Conservation (phyloP, 1,140 invertebrate species). For the Sarcophaga bullata region DNA sequence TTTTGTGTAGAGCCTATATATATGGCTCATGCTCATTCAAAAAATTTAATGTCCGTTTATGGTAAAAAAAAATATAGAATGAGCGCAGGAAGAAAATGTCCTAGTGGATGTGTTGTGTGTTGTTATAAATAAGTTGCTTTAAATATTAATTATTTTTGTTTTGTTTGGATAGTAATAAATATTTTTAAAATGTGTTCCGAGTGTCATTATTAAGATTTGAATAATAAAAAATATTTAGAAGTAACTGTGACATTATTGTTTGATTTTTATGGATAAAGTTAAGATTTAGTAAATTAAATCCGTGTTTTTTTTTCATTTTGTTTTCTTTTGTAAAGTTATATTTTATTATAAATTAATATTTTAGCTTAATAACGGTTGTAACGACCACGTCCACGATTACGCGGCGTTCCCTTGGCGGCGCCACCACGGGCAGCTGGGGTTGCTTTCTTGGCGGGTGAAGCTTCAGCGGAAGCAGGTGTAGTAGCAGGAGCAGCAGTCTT, state of each 20-base stretch:
- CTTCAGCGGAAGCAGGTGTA: conserved; percentile 44
- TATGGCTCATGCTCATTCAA: not conserved
- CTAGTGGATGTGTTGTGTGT: not conserved
- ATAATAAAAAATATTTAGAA: not conserved
- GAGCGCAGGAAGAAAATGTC: not conserved
- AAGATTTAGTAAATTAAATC: conserved; percentile 12
- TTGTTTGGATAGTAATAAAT: too few species aligned
- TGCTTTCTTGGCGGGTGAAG: conserved; percentile 56
- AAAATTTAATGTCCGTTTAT: not conserved
- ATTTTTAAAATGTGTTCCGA: too few species aligned
- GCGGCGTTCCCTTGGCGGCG: conserved; percentile 55
- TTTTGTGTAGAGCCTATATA: not conserved
- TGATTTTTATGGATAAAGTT: not conserved
- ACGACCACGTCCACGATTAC: conserved; percentile 59
- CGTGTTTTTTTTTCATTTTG: not conserved
- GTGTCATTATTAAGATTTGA: not conserved
- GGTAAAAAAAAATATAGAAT: not conserved
- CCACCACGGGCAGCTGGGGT: conserved; percentile 49
- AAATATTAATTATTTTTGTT: too few species aligned
- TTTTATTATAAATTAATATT: not conserved
- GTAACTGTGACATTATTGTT: not conserved
- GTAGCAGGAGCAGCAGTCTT: conserved; percentile 43
- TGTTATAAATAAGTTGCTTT: not conserved
- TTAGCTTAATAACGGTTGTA: conserved; percentile 60
- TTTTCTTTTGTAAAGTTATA: not conserved